Percentiles rank a stretch among this genome's conserved stretches.
Conservation (phyloP, 2,888 invertebrate genomes). For the Drosophila paucipuncta region DNA sequence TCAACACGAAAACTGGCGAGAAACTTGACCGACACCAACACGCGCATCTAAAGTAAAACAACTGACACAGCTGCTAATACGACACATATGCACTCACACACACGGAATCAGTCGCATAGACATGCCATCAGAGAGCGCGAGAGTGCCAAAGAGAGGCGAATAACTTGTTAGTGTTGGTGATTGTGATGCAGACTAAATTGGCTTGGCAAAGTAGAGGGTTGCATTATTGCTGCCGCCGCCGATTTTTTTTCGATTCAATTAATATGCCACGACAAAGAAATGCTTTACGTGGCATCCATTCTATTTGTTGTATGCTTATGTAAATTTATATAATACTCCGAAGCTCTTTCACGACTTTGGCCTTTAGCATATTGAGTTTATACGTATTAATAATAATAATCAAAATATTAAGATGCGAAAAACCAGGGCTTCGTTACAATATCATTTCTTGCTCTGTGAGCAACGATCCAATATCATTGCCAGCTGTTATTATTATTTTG, state of each 20-base stretch:
- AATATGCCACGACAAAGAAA: neutral
- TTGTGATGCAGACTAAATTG: constrained; percentile 32
- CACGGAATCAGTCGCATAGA: constrained; percentile 12
- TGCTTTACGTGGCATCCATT: neutral
- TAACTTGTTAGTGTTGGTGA: constrained; percentile 25
- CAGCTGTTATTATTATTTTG: constrained; percentile 35
- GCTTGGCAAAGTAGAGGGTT: constrained; percentile 58
- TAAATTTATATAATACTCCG: neutral
- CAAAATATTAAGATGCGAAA: neutral
- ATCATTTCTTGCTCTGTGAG: constrained; percentile 1
- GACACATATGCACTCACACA: constrained; percentile 20
- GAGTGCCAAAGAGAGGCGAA: constrained; percentile 34
- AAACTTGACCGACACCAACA: constrained; percentile 54
- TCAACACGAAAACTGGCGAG: constrained; percentile 47
- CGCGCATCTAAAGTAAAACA: constrained; percentile 52
- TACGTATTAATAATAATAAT: neutral
- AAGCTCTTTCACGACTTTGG: neutral
- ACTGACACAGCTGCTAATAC: constrained; percentile 52
- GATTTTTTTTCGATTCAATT: constrained; percentile 5
- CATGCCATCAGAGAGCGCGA: constrained; percentile 30
- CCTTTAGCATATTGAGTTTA: neutral
- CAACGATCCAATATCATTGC: constrained; percentile 54
- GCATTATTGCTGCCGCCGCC: constrained; percentile 24
- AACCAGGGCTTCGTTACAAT: constrained; percentile 32
- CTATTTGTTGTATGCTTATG: neutral